These are phyloP conservation scores for Scaptomyza graminum DNA, from an alignment of 1,140 invertebrate species.

Conservation along the genomic window DNA sequence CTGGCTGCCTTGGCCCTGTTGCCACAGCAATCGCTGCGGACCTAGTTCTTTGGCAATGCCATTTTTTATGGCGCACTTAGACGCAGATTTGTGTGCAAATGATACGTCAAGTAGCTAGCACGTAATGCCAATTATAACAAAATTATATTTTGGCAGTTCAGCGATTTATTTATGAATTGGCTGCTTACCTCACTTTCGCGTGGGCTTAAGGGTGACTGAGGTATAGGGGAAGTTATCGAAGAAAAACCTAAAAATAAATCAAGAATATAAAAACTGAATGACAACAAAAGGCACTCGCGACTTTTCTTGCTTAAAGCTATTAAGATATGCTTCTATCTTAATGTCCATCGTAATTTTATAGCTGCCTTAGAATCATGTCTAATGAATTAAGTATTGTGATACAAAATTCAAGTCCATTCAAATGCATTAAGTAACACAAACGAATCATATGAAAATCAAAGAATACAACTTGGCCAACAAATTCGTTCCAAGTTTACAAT, in stretches of 20 bases:
- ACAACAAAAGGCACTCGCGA: background rate
- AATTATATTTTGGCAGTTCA: conserved; percentile 67
- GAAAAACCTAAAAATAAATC: background rate
- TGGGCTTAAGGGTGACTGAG: background rate
- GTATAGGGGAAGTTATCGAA: background rate
- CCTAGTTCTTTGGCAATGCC: conserved; percentile 44
- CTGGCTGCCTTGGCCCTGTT: conserved; percentile 26
- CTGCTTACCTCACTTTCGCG: background rate
- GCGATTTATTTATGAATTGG: conserved; percentile 45
- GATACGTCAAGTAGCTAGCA: conserved; percentile 64
- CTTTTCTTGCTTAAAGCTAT: background rate
- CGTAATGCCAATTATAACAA: conserved; percentile 75
- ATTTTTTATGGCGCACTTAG: conserved; percentile 50
- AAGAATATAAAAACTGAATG: background rate
- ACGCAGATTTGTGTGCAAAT: conserved; percentile 66
- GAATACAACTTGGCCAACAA: background rate
- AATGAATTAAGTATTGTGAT: background rate
- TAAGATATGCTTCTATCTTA: too few species aligned
- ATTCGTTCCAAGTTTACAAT: conserved; percentile 20
- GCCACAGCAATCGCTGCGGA: conserved; percentile 35
- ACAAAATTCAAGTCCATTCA: background rate
- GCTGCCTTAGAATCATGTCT: background rate
- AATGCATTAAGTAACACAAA: background rate
- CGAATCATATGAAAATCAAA: background rate
- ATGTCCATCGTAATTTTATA: background rate